Percentiles rank a stretch among this genome's conserved stretches.
phyloP scores from a whole-genome alignment of 2,797 vertebrate genomes.

The Pagetopsis macropterus region DNA sequence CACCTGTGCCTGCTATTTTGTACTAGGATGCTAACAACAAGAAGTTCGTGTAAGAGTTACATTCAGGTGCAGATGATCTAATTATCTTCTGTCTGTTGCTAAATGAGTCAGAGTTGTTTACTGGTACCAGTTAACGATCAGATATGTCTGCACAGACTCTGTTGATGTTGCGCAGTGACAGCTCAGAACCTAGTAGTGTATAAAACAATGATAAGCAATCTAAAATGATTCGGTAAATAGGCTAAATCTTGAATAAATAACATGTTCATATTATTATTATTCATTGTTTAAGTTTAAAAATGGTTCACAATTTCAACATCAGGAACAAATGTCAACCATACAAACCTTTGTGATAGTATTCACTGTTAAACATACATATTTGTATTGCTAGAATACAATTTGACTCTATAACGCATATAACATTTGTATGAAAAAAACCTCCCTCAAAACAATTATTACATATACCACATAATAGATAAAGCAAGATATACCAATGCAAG shows the following conservation, averaged over 20 bases:
- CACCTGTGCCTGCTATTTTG: too few relatives aligned
- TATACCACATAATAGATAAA: neutral
- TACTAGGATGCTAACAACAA: neutral
- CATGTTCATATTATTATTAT: neutral
- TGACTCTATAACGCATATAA: neutral
- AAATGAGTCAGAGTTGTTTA: neutral
- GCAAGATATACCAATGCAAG: neutral
- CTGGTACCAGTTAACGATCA: neutral
- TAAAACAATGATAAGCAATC: neutral
- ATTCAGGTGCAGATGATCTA: neutral
- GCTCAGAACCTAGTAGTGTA: accelerated
- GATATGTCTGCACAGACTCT: neutral
- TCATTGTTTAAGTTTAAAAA: neutral
- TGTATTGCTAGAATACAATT: neutral
- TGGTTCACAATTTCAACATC: neutral
- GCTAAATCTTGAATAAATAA: neutral
- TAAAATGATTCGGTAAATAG: neutral
- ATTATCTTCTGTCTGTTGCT: neutral
- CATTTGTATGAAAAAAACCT: too few relatives aligned
- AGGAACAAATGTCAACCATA: neutral
- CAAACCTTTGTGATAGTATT: neutral
- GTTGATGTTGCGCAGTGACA: too few relatives aligned
- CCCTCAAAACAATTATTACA: neutral
- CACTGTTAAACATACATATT: neutral
- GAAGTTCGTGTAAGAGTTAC: neutral